phyloP scores from a whole-genome alignment of 64 coral and sea anemone genomes.

The Stylophora pistillata region DNA sequence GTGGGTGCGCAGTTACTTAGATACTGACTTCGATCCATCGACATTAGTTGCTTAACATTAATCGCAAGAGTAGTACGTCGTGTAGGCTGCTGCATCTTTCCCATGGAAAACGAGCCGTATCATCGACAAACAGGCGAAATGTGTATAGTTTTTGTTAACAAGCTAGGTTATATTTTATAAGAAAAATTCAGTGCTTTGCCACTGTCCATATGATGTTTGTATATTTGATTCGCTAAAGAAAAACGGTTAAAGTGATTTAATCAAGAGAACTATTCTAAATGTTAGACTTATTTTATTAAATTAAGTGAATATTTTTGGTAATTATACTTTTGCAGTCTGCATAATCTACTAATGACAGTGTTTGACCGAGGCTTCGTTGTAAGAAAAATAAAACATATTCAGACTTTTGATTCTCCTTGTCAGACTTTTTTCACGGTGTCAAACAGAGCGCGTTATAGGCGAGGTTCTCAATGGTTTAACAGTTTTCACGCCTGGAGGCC shows the following conservation, averaged over 20 bases:
- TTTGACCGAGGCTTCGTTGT: background rate
- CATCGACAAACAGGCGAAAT: too few relatives aligned
- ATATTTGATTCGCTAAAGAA: background rate
- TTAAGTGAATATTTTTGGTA: background rate
- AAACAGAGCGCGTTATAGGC: background rate
- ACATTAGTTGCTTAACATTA: too few relatives aligned
- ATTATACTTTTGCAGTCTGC: too few relatives aligned
- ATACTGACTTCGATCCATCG: too few relatives aligned
- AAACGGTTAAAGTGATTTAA: constrained; percentile 5
- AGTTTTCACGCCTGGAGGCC: too few relatives aligned
- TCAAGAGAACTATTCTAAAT: background rate
- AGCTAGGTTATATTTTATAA: background rate
- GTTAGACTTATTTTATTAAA: background rate
- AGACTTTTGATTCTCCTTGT: background rate
- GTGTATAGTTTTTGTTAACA: background rate
- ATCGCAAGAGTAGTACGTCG: background rate
- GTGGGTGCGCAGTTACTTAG: background rate
- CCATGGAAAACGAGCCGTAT: background rate
- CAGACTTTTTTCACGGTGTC: background rate
- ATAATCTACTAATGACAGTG: background rate
- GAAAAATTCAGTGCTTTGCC: background rate
- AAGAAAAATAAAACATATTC: background rate
- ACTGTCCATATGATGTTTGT: background rate
- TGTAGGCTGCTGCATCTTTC: background rate
- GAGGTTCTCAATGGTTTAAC: too few relatives aligned